Conservation (phyloP, 2,797 vertebrate species). For the Onychomys leucogaster region DNA sequence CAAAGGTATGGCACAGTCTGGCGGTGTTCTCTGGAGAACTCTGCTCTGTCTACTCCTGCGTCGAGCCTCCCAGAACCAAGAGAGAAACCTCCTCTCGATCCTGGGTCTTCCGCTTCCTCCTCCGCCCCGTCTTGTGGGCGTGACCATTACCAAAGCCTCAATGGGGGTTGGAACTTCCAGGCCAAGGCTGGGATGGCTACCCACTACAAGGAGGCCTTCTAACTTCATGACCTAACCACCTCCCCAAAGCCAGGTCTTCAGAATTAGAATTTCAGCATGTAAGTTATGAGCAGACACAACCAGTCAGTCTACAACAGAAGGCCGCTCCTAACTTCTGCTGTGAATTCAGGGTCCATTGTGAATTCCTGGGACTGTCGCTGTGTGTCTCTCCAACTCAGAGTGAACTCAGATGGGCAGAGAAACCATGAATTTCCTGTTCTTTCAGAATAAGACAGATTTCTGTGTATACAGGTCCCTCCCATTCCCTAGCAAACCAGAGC, state of each 20-base stretch:
- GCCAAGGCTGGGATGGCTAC: no score
- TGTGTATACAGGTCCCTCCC: neutral
- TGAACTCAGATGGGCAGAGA: neutral
- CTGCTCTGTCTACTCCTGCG: no score
- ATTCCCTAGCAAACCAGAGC: neutral
- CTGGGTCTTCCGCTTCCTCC: no score
- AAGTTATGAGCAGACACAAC: neutral
- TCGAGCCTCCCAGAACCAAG: no score
- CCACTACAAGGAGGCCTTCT: no score
- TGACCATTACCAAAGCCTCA: no score
- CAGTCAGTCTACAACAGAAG: neutral
- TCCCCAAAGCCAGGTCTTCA: neutral
- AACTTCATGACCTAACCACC: neutral
- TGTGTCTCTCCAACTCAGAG: neutral
- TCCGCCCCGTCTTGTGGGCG: no score
- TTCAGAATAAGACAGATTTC: slow-evolving; percentile 24
- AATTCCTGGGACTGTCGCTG: neutral
- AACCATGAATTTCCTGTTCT: neutral
- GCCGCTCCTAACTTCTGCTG: neutral
- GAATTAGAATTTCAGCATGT: neutral
- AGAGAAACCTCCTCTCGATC: no score
- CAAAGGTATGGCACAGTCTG: no score
- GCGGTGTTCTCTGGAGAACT: no score
- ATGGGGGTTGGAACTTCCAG: no score
- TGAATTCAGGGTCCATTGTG: neutral